Evolutionary conservation across 2,888 invertebrate species (phyloP), one percentile per base, ranked within the genome.

Genomic region (Liopterus haemorrhoidalis): DNA sequence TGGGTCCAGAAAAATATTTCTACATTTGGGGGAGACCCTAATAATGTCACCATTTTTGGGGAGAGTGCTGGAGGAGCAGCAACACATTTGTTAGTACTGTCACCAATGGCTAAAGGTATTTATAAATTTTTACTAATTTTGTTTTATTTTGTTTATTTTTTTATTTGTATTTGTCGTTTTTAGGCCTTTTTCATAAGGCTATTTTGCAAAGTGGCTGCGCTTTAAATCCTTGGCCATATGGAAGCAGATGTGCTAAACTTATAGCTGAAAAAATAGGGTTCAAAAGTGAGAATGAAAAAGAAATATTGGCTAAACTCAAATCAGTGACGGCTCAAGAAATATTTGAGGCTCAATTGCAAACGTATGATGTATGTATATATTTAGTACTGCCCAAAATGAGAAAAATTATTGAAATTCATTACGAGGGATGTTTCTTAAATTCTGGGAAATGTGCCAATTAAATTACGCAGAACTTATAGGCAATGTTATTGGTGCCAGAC

Each of bases 11-110:
- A 54, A 0, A 69, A 69, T 45, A 65, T 66, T 4, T 52, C 58
- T 4, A 60, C 58, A 39, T 69, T 69, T 50, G 69, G 69, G 14
- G 69, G 69, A 2, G 64, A 69, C 54, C 57, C 65, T 0, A 54
- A 63, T 1, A 69, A 68, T 33, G 66, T 69, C 5, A 69, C 68
- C 0, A 54, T 69, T 1, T 65, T 69, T 45, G 69, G 69, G 3
- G 68, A 69, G 52, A 68, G 69, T 46, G 69, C 69, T 1, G 69
- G 69, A 1, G 67, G 61, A 3, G 63, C 63, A n/a, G 67, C 69
- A 2, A 57, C 64, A 0, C 67, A 69, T 30, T 67, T 63, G 38
- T 63, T 68, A 58, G 64, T 63, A 57, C 47, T 68, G 3, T 66
- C 67, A 0, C 64, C 68, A 25, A 61, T 67, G 49, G 56, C 69